Conservation (phyloP, 2,113 vertebrate species). For the Mirza zaza region DNA sequence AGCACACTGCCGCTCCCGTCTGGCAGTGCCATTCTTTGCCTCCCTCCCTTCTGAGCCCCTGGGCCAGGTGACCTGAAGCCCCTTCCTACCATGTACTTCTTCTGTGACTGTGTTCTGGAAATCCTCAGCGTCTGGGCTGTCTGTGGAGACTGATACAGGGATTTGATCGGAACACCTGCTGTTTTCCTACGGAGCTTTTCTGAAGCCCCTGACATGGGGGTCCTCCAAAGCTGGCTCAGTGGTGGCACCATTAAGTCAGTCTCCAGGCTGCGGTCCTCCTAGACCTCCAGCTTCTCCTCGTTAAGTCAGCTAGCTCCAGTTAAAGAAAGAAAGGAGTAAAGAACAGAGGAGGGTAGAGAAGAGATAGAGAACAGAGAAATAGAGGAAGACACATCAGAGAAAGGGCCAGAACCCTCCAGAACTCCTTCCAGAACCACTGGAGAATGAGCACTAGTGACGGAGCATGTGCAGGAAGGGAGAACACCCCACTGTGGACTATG, state of each 20-base stretch:
- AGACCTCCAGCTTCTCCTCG: not conserved
- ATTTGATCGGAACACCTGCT: not conserved
- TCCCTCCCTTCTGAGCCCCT: not conserved
- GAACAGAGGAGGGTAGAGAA: not conserved
- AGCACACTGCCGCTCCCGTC: not conserved
- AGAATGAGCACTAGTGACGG: not conserved
- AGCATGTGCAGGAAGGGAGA: not conserved
- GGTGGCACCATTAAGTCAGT: not conserved
- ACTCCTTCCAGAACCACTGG: not conserved
- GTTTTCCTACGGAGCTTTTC: not conserved
- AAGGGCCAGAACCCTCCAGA: not conserved
- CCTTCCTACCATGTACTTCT: not conserved
- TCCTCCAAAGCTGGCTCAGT: not conserved
- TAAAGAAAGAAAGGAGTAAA: not conserved
- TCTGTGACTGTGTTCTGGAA: not conserved
- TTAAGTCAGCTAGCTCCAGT: not conserved
- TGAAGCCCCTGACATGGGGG: not conserved
- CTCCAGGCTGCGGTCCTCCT: not conserved
- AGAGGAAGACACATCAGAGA: not conserved
- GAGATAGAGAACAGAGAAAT: not conserved
- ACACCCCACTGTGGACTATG: accelerated
- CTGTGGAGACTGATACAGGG: not conserved
- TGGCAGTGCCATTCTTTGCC: no score
- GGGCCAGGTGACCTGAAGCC: not conserved
- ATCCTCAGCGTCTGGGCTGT: not conserved